phyloP scores from a whole-genome alignment of 2,113 vertebrate genomes.

The Chunga burmeisteri region DNA sequence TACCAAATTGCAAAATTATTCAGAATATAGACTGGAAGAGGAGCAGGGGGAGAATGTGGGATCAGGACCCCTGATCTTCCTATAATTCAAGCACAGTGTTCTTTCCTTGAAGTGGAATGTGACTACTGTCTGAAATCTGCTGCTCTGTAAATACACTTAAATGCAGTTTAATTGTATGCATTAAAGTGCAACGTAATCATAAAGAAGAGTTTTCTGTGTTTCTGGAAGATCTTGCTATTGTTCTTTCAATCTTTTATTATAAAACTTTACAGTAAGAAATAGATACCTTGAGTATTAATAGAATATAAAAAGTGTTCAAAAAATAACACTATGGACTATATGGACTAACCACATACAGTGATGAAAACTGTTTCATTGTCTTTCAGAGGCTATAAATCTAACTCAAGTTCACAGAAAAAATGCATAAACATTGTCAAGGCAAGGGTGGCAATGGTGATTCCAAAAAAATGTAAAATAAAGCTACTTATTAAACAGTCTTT shows the following conservation, averaged over 20 bases:
- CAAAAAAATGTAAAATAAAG: not conserved
- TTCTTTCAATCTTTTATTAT: not conserved
- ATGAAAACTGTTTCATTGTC: not conserved
- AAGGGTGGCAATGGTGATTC: not conserved
- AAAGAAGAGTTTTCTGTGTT: not conserved
- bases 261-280: slow-evolving; percentile 23
- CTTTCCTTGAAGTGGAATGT: not conserved
- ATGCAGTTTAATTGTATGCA: not conserved
- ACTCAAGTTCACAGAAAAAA: not conserved
- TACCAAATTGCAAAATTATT: not conserved
- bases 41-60: not conserved
- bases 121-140: not conserved
- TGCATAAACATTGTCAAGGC: not conserved
- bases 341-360: not conserved
- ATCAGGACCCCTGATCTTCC: not conserved
- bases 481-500: not conserved
- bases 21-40: not conserved
- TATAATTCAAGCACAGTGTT: not conserved
- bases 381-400: slow-evolving; percentile 18
- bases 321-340: not conserved
- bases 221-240: not conserved
- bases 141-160: not conserved
- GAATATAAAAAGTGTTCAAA: slow-evolving; percentile 22
- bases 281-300: not conserved
- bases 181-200: not conserved